These are phyloP conservation scores for Nettapus auritus DNA, from an alignment of 2,113 vertebrate species.

Conservation along the genomic window DNA sequence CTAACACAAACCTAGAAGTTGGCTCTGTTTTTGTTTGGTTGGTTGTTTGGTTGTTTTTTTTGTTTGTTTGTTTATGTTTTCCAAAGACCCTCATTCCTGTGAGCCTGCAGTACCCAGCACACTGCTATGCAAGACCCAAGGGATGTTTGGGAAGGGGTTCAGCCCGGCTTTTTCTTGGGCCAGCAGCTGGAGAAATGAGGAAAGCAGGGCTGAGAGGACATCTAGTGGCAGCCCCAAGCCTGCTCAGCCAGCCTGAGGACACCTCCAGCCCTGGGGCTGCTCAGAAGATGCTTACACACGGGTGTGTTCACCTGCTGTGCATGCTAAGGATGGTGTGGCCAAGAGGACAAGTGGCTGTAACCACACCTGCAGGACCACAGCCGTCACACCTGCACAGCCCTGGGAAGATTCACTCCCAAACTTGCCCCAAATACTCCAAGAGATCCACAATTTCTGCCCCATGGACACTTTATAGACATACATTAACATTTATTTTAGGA, in stretches of 20 bases:
- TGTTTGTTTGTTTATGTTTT: too few species aligned
- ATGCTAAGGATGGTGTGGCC: too few species aligned
- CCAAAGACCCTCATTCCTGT: not conserved
- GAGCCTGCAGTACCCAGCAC: not conserved
- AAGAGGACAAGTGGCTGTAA: not conserved
- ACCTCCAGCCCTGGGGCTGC: fast-evolving
- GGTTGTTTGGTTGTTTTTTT: too few species aligned
- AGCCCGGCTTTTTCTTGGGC: not conserved
- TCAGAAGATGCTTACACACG: not conserved
- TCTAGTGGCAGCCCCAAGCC: constrained; percentile 46
- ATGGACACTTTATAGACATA: fast-evolving
- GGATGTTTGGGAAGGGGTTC: not conserved
- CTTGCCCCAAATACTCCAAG: not conserved
- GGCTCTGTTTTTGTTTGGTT: too few species aligned
- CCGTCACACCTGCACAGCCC: not conserved
- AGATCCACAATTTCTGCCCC: not conserved
- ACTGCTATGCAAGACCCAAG: not conserved
- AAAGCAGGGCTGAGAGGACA: constrained; percentile 66
- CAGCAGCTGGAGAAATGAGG: constrained; percentile 13
- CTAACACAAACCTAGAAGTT: not conserved
- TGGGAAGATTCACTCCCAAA: not conserved
- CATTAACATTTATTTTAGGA: fast-evolving
- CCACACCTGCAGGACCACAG: fast-evolving
- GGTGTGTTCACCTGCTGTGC: fast-evolving
- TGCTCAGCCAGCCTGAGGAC: not conserved